Conservation (phyloP, 2,113 vertebrate species). For the Amphiprion percula region DNA sequence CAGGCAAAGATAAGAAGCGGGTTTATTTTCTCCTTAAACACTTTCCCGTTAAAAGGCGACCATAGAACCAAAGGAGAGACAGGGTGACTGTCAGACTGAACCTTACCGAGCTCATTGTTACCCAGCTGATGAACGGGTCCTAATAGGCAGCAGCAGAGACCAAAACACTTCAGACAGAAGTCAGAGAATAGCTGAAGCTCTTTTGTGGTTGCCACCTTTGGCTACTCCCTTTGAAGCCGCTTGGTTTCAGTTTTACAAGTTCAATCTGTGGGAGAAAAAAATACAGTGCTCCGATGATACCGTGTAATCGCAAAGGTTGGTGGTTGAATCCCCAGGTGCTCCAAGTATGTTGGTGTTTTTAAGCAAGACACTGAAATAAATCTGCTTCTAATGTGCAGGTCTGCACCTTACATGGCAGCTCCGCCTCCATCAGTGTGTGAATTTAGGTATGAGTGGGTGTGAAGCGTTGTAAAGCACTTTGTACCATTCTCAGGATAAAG, state of each 20-base stretch:
- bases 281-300: slow-evolving; percentile 3
- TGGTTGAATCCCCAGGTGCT: slow-evolving; percentile 26
- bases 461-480: slow-evolving; percentile 55
- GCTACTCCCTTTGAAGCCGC: slow-evolving; percentile 9
- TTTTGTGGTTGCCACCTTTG: slow-evolving; percentile 14
- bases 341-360: slow-evolving; percentile 8
- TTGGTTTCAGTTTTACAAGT: not conserved
- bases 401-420: slow-evolving; percentile 48
- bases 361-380: slow-evolving; percentile 45
- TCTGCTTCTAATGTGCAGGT: slow-evolving; percentile 44
- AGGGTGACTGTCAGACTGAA: slow-evolving; percentile 48
- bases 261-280: not conserved
- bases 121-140: slow-evolving; percentile 48
- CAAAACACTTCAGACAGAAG: slow-evolving; percentile 27
- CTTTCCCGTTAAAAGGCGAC: slow-evolving; percentile 56
- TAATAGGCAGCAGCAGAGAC: slow-evolving; percentile 41
- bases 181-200: slow-evolving; percentile 5
- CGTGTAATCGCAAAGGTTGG: not conserved
- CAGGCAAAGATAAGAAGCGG: slow-evolving; percentile 73
- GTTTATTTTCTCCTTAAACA: slow-evolving; percentile 67
- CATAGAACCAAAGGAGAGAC: slow-evolving; percentile 36
- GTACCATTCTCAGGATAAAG: slow-evolving; percentile 39
- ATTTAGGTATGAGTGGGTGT: slow-evolving; percentile 70
- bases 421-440: slow-evolving; percentile 40
- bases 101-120: slow-evolving; percentile 56